Evolutionary conservation across 2,888 invertebrate species (phyloP), one percentile per base, ranked within the genome.

Genomic region (Blomia tropicalis): DNA sequence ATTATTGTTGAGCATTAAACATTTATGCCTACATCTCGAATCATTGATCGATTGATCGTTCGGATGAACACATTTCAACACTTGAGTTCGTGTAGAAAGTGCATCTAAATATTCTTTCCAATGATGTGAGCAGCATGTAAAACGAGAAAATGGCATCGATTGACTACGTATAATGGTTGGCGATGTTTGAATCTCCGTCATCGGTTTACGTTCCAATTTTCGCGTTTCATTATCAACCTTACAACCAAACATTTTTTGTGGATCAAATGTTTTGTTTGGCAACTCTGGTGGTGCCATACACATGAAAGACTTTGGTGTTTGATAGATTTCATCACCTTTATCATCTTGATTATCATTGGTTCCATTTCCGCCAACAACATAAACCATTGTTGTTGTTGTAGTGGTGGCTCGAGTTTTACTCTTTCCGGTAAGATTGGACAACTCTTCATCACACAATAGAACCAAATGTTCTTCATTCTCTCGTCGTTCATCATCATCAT

Each of bases 261-360:
- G 61, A 51, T 59, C 59, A 59, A 63, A 63, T 19, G 63, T 63
- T 41, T 61, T 63, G n/a, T 22, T 36, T 23, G 63, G 60, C n/a
- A 63, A 32, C 30, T 29, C 44, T 19, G 60, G 51, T 22, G 29
- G 29, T n/a, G 29, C n/a, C n/a, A 14, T 25, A 2, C n/a, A 2
- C 11, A 56, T 2, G 11, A 56, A 31, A 27, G 14, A 14, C 29
- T 56, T 56, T 4, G 56, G 56, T 14, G 29, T 56, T 23, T 56
- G n/a, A 25, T 56, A 56, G 17, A 56, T 56, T 29, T 27, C 17
- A 27, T 56, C 56, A 7, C 11, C 3, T 14, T 30, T 19, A 27
- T 56, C 56, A 7, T 27, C 3, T 14, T 30, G n/a, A 22, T 56
- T 3, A 2, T 56, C n/a, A 14, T 11, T 31, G 14, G 2, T 31